Base-by-base conservation (phyloP, 2,888 invertebrate species). In the Morinoia aosen region DNA sequence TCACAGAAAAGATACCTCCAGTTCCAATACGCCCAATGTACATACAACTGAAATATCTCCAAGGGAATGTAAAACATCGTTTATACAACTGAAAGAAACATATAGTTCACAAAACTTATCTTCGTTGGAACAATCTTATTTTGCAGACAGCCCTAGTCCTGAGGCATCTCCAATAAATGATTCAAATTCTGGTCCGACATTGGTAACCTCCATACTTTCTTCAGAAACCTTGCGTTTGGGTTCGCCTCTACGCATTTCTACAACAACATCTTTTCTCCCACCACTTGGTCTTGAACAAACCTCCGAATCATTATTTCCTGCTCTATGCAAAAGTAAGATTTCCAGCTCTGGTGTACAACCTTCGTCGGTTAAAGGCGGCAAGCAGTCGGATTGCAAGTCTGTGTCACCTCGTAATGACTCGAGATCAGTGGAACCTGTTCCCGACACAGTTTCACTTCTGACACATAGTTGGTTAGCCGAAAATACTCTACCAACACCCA, bases 201-300 rank as follows among this genome's bases (percentile, higher is more conserved):
- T 16, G 12, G 90, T 39, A 39, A 90, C 90, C 14, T 39, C 90
- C 11, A 48, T 90, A 39, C 12, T 90, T 16, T 0, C 10, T 16
- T 40, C 90, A 90, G 40, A 39, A 90, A 90, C 48, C 48, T 40
- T 90, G 14, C 90, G 39, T 40, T 90, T 48, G 33, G 76, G 76
- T 39, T 90, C 90, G 14, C 90, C 90, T 40, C 2, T 90, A 40
- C 39, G 90, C 7, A 90, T 90, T 40, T 39, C 90, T 40, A 90
- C 90, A 39, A 40, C 90, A 39, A 90, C 90, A 40, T 90, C 90
- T 14, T 90, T 90, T 40, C 90, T 90, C 48, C 90, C 90, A 40
- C 90, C 90, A 40, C 90, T 90, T 40, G n/a, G 39, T 90, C 14
- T 48, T 39, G 90, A 40, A 14, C 12, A 40, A 39, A 48, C 90